Percentiles rank a stretch among this genome's conserved stretches.
These are phyloP conservation scores for Percopsis transmontana DNA, from an alignment of 2,113 vertebrate species.

Conservation along the genomic window DNA sequence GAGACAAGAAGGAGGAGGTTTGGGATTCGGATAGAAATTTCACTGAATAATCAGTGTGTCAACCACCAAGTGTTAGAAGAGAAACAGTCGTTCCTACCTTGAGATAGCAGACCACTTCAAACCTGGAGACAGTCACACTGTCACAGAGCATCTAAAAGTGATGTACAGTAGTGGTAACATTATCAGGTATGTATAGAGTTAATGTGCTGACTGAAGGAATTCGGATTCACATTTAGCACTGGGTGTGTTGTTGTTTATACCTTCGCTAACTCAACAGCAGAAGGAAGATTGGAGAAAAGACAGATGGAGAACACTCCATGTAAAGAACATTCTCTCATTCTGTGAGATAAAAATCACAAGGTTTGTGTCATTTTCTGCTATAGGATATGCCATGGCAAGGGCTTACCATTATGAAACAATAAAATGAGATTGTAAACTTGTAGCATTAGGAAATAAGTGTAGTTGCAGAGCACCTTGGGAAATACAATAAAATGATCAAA, in stretches of 20 bases:
- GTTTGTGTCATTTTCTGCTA: not conserved
- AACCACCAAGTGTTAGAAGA: not conserved
- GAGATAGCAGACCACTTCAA: constrained; percentile 86
- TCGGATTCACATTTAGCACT: not conserved
- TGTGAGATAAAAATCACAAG: constrained; percentile 55
- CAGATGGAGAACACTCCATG: constrained; percentile 82
- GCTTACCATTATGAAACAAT: not conserved
- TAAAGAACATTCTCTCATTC: constrained; percentile 85
- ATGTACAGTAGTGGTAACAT: not conserved
- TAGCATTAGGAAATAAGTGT: not conserved
- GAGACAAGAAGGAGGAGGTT: not conserved
- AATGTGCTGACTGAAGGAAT: not conserved
- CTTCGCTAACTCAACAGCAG: constrained; percentile 87
- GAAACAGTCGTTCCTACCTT: constrained; percentile 73
- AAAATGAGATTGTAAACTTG: not conserved
- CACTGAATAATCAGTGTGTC: not conserved
- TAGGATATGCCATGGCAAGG: not conserved
- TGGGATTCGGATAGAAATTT: not conserved
- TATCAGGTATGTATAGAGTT: no score
- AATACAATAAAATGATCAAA: not conserved
- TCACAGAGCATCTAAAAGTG: constrained; percentile 82
- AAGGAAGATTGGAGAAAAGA: constrained; percentile 83
- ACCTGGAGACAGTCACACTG: constrained; percentile 81
- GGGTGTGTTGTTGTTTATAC: constrained; percentile 57
- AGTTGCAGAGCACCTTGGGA: constrained; percentile 6